Conservation (phyloP, 2,888 invertebrate genomes). For the Stenodema calcarata region DNA sequence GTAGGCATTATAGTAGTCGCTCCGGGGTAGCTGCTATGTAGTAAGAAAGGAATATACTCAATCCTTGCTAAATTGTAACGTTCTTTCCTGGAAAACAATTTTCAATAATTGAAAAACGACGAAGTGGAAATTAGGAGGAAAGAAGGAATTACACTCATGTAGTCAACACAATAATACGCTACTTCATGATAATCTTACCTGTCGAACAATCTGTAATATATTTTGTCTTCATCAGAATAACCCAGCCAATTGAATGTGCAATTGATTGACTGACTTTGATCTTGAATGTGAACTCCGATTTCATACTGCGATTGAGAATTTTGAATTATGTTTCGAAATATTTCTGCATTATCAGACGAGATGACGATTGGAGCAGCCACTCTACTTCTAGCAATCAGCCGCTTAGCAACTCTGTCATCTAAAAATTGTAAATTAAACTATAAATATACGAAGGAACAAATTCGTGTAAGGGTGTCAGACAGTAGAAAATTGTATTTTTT, state of each 20-base stretch:
- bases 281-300: conserved; percentile 92
- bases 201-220: conserved; percentile 79
- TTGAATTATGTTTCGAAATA: conserved; percentile 89
- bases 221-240: conserved; percentile 73
- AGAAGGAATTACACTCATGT: too few relatives aligned
- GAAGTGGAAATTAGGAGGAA: too few relatives aligned
- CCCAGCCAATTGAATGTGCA: conserved; percentile 96
- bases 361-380: conserved; percentile 93
- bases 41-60: conserved; percentile 85
- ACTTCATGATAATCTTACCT: conserved; percentile 59
- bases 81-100: conserved; percentile 73
- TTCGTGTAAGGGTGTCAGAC: too few relatives aligned
- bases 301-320: conserved; percentile 92
- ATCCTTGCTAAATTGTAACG: conserved; percentile 94
- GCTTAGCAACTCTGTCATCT: conserved; percentile 68
- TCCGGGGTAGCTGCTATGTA: conserved; percentile 88
- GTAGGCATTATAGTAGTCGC: conserved; percentile 80
- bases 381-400: conserved; percentile 84
- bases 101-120: neutral
- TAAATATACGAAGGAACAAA: too few relatives aligned
- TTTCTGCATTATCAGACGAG: conserved; percentile 86
- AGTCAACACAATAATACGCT: neutral
- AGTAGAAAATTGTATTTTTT: too few relatives aligned
- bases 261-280: conserved; percentile 92
- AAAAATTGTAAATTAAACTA: too few relatives aligned